Evolutionary conservation across 2,113 vertebrate genomes (phyloP), one percentile per base, ranked within the genome.

Genomic region (Lota lota): DNA sequence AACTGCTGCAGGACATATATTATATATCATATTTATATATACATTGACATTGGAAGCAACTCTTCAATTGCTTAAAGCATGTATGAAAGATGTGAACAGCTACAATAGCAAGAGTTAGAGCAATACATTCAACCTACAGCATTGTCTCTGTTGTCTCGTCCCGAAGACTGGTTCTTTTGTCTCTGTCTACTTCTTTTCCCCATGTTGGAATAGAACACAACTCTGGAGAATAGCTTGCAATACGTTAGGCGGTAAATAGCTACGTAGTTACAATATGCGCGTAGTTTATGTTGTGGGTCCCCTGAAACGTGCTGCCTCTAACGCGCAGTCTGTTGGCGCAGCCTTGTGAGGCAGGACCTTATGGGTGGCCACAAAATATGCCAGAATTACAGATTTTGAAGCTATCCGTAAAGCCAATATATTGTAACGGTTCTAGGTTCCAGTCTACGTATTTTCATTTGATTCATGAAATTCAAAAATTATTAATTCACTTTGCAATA

Each of bases 121-220:
- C 10, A 58, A 51, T 58, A 63, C 11, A 3, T 8, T 36, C 15
- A 16, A 85, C 92, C 90, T 79, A 93, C 92, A 65, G 92, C 87
- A 78, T 85, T 86, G 78, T 93, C 91, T 84, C 91, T 85, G 85
- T 36, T 64, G 66, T 91, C 89, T 58, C 89, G 87, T 59, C 81
- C 85, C 14, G 72, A 54, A 4, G 63, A 24, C 56, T 87, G 85
- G 63, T 80, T 85, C 64, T 83, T 90, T 79, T 92, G 88, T 63
- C 89, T 82, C 74, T 91, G 89, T 5, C 90, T 87, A 80, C 85
- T 92, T 87, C 87, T 86, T 73, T 88, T 93, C 50, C 92, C 92
- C 92, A 93, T 93, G 16, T 70, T 86, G 21, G 63, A 72, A 5
- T 5, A 69, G 40, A 70, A 81, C 20, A 84, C 10, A 0, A 87